Evolutionary conservation across 2,888 invertebrate genomes (phyloP).

Genomic region (Cancer borealis): DNA sequence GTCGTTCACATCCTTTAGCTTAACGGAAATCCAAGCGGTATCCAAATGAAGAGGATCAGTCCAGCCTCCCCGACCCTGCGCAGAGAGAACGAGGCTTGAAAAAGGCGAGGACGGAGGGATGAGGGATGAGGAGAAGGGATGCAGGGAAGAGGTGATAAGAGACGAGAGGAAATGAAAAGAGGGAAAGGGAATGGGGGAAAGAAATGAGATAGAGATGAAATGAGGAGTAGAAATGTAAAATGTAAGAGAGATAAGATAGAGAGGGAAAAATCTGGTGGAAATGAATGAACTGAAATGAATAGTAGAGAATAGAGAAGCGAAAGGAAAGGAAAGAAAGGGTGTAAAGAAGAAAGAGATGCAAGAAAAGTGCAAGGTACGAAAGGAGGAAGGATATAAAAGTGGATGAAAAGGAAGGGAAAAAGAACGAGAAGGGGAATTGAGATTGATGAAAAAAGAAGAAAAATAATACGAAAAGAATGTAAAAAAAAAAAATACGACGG

Average conservation of each 20-base stretch:
- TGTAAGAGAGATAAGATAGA: too few species aligned
- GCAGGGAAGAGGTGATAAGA: background rate
- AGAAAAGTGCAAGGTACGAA: too few species aligned
- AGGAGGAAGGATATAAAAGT: background rate
- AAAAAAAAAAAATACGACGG: too few species aligned
- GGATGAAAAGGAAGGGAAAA: background rate
- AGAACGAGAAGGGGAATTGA: background rate
- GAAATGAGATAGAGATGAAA: constrained; percentile 6
- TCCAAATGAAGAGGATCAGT: constrained; percentile 53
- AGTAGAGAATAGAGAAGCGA: too few species aligned
- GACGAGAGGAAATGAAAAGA: background rate
- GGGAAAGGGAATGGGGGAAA: background rate
- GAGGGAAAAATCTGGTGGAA: too few species aligned
- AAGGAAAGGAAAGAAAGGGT: too few species aligned
- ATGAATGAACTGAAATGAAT: too few species aligned
- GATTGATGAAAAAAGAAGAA: too few species aligned
- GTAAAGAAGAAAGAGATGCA: too few species aligned
- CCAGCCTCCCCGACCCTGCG: constrained; percentile 60
- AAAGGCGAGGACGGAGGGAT: background rate
- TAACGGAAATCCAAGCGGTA: constrained; percentile 58
- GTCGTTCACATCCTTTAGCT: constrained; percentile 70
- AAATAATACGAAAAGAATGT: too few species aligned
- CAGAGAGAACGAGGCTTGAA: background rate
- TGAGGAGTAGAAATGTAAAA: background rate
- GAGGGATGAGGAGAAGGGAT: too few species aligned